These are phyloP conservation scores for Isichthys henryi DNA, from an alignment of 2,113 vertebrate species.

Conservation along the genomic window DNA sequence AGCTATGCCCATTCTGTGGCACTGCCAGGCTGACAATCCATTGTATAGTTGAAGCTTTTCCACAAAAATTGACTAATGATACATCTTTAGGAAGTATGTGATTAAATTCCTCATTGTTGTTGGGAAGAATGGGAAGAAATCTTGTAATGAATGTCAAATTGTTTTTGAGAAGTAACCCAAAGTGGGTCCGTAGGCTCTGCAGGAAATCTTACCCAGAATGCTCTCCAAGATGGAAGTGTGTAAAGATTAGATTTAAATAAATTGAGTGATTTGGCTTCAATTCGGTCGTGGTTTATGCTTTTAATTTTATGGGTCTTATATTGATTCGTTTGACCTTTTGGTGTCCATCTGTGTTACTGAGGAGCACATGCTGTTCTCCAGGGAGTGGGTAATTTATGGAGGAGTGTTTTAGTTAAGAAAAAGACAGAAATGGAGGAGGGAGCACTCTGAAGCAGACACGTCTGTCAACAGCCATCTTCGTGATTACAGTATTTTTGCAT, in stretches of 20 bases:
- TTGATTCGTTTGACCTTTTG: neutral
- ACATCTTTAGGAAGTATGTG: neutral
- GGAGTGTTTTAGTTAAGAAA: neutral
- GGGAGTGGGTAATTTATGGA: neutral
- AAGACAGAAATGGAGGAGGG: neutral
- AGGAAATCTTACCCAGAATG: neutral
- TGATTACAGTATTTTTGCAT: neutral
- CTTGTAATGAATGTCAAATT: neutral
- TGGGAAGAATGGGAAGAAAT: neutral
- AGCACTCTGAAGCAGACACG: neutral
- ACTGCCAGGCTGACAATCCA: rapidly evolving
- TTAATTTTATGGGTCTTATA: neutral
- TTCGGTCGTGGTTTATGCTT: neutral
- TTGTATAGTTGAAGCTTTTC: slow-evolving; percentile 7
- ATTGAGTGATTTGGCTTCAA: neutral
- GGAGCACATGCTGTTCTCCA: neutral
- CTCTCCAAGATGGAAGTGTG: neutral
- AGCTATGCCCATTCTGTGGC: neutral
- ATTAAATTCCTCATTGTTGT: neutral
- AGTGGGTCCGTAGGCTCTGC: neutral
- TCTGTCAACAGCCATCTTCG: slow-evolving; percentile 1
- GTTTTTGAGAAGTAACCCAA: neutral
- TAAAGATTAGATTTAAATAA: neutral
- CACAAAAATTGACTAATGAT: neutral
- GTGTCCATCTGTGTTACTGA: slow-evolving; percentile 8